These are phyloP conservation scores for Numenius arquata DNA, from an alignment of 2,113 vertebrate species.

Conservation along the genomic window DNA sequence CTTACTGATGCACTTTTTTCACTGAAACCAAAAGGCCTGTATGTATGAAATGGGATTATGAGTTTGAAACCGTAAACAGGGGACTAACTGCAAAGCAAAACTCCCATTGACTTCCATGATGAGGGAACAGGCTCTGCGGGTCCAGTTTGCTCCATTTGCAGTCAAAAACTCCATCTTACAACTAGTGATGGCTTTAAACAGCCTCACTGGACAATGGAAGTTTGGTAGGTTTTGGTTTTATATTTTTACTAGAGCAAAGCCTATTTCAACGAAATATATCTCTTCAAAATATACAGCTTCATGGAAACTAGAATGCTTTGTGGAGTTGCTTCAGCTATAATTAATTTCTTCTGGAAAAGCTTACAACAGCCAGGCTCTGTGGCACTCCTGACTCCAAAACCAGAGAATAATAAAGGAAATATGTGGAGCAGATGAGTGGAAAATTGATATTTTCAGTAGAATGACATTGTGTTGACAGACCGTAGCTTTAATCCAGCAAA, in stretches of 20 bases:
- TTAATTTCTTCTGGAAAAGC: background rate
- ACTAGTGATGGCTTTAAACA: background rate
- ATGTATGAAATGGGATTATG: background rate
- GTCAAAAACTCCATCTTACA: background rate
- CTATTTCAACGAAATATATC: background rate
- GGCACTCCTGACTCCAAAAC: background rate
- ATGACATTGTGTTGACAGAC: background rate
- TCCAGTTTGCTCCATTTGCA: background rate
- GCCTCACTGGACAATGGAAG: background rate
- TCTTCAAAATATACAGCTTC: background rate
- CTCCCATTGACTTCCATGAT: background rate
- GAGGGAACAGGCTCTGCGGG: background rate
- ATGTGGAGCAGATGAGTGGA: background rate
- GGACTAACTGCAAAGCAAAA: background rate
- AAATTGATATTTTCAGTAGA: background rate
- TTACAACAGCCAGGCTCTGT: background rate
- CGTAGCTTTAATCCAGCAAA: background rate
- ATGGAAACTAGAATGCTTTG: background rate
- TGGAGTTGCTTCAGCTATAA: background rate
- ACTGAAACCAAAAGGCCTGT: background rate
- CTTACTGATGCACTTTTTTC: background rate
- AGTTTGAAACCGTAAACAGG: background rate
- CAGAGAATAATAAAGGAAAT: background rate
- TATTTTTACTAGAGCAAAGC: background rate
- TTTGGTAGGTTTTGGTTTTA: background rate